Conservation (phyloP, 2,113 vertebrate species). For the Tapirus terrestris region DNA sequence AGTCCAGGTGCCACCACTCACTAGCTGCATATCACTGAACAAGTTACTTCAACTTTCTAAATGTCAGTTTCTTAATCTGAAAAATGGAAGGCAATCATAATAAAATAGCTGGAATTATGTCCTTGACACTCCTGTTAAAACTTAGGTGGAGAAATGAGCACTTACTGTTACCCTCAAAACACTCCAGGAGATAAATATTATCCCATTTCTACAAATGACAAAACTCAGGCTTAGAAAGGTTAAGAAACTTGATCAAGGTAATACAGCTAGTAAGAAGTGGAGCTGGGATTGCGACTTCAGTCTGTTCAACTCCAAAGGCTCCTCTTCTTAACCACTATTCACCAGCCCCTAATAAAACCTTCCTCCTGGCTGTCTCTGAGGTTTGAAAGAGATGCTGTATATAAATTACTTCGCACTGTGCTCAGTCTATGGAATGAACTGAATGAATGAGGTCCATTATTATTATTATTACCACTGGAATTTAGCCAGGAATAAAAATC, state of each 20-base stretch:
- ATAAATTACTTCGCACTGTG: background rate
- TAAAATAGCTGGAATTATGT: background rate
- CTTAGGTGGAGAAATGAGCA: background rate
- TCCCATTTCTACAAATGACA: background rate
- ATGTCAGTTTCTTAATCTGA: conserved; percentile 17
- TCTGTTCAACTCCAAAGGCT: background rate
- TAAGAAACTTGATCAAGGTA: background rate
- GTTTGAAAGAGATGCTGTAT: background rate
- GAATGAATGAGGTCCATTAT: background rate
- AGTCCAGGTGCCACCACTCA: background rate
- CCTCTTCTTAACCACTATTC: background rate
- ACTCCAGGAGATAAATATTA: background rate
- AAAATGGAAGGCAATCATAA: background rate
- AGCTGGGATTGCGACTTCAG: background rate
- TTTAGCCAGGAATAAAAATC: background rate
- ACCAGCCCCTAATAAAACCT: background rate
- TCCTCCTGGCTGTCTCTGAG: background rate
- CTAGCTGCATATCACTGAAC: background rate
- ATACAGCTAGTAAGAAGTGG: background rate
- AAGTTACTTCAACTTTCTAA: background rate
- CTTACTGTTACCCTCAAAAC: background rate
- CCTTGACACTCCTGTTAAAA: background rate
- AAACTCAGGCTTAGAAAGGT: background rate
- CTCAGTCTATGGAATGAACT: background rate
- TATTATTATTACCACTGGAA: background rate